Conservation (phyloP, 2,797 vertebrate species). For the Ctenopoma kingsleyae region DNA sequence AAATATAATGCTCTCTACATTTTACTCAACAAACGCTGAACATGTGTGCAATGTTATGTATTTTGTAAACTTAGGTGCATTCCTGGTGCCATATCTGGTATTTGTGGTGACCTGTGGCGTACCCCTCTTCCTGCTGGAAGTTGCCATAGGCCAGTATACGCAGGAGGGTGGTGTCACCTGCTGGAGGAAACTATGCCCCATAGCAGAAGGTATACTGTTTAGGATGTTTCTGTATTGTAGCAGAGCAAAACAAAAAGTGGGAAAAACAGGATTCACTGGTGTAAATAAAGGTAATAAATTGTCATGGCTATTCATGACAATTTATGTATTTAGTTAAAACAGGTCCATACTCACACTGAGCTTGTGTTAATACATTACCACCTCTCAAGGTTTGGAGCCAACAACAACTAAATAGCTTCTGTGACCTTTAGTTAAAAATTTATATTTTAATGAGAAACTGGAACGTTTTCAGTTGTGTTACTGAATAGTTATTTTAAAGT, state of each 20-base stretch:
- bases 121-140: constrained; percentile 84
- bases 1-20: neutral
- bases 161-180: constrained; percentile 81
- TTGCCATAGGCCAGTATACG: constrained; percentile 79
- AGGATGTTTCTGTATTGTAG: too few species aligned
- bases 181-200: constrained; percentile 82
- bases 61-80: constrained; percentile 74
- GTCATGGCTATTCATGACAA: too few species aligned
- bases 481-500: neutral
- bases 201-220: constrained; percentile 75
- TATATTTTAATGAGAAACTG: neutral
- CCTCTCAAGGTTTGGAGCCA: neutral
- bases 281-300: too few species aligned
- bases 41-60: constrained; percentile 26
- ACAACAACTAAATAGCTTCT: neutral
- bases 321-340: too few species aligned
- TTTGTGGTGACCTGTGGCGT: constrained; percentile 81
- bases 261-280: too few species aligned
- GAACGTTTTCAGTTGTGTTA: neutral
- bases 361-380: neutral
- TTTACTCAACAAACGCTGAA: constrained; percentile 45
- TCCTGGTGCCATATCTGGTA: constrained; percentile 84
- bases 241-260: neutral
- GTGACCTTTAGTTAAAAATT: neutral
- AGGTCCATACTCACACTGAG: too few species aligned